These are phyloP conservation scores for Pogona vitticeps DNA, from an alignment of 2,113 vertebrate genomes.

Conservation along the genomic window DNA sequence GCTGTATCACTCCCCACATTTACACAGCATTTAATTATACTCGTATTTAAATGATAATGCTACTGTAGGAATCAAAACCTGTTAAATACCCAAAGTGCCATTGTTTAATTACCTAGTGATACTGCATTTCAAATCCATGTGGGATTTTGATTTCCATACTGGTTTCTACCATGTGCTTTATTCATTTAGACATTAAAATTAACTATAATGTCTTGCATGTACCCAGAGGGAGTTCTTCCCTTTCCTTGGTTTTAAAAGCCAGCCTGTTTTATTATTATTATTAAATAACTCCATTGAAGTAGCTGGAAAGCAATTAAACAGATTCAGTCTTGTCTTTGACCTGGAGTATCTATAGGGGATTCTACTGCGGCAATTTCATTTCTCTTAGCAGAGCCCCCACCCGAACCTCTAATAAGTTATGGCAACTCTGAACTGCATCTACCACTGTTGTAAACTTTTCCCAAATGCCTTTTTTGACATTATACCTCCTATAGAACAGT, in stretches of 20 bases:
- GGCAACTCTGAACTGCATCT: too few species aligned
- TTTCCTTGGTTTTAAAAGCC: background rate
- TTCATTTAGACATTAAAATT: background rate
- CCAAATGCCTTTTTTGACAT: too few species aligned
- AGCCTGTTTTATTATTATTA: background rate
- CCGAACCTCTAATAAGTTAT: too few species aligned
- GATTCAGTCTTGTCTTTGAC: background rate
- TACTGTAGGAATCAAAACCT: too few species aligned
- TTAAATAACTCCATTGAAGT: background rate
- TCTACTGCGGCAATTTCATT: background rate
- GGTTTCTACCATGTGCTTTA: background rate
- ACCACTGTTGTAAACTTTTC: too few species aligned
- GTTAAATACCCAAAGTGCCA: background rate
- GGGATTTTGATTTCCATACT: background rate
- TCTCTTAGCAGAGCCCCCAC: too few species aligned
- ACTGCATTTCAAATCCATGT: background rate
- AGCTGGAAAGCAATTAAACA: background rate
- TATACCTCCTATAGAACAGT: too few species aligned
- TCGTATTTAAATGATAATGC: too few species aligned
- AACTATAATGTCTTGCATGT: background rate
- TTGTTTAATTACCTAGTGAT: background rate
- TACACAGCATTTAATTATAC: background rate
- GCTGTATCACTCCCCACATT: background rate
- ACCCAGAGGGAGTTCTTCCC: background rate
- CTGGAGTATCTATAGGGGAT: background rate